A percentile compares a stretch with the other conserved stretches of the same genome.
Evolutionary conservation across 2,888 invertebrate species (phyloP).

Genomic region (Eulithis prunata): DNA sequence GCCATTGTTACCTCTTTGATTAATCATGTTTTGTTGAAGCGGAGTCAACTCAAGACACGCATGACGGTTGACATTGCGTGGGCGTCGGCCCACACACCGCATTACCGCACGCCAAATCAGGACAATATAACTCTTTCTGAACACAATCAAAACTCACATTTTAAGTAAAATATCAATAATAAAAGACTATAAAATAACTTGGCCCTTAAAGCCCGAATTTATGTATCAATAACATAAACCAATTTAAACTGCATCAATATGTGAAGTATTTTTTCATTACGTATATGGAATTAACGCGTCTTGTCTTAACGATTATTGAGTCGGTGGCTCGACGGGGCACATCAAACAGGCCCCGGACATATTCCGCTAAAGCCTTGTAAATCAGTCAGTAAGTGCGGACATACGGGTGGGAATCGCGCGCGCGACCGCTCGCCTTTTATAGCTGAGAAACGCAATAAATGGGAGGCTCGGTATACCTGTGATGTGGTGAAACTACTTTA

Average conservation of each 20-base stretch:
- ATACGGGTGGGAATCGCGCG: conserved; percentile 49
- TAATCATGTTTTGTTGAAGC: conserved; percentile 54
- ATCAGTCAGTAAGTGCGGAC: conserved; percentile 67
- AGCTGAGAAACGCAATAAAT: conserved; percentile 23
- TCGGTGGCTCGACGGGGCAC: conserved; percentile 61
- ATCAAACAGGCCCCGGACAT: conserved; percentile 56
- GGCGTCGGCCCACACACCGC: conserved; percentile 35
- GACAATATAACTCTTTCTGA: conserved; percentile 31
- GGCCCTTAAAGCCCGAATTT: conserved; percentile 29
- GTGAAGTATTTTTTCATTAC: conserved; percentile 53
- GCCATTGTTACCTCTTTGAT: conserved; percentile 57
- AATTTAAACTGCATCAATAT: conserved; percentile 61
- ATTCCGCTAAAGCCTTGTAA: conserved; percentile 69
- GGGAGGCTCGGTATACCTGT: neutral
- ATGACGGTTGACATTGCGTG: conserved; percentile 30
- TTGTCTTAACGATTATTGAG: conserved; percentile 78
- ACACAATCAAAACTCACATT: conserved; percentile 18
- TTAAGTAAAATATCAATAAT: conserved; percentile 30
- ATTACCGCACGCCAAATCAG: conserved; percentile 35
- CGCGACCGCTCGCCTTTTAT: conserved; percentile 34
- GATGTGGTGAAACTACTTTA: conserved; percentile 4
- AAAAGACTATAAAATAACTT: conserved; percentile 28
- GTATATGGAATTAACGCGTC: conserved; percentile 64
- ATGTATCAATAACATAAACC: conserved; percentile 49
- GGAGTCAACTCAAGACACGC: conserved; percentile 12